phyloP scores from a whole-genome alignment of 2,888 invertebrate species.

The Thereva nobilitata region DNA sequence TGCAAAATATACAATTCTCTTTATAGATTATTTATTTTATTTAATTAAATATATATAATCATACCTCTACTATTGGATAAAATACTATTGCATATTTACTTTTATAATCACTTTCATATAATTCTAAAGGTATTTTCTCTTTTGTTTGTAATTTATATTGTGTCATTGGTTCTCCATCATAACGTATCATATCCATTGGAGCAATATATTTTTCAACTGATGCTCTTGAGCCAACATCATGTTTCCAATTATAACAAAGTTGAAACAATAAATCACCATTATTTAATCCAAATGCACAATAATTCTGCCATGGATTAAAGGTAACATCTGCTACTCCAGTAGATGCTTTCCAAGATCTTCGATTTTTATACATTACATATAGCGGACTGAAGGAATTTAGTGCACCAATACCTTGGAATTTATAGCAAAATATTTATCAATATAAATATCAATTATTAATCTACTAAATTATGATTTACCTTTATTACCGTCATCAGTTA shows the following conservation, averaged over 20 bases:
- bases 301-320: conserved; percentile 47
- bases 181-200: conserved; percentile 45
- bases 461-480: conserved; percentile 45
- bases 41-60: conserved; percentile 6
- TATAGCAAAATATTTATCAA: conserved; percentile 6
- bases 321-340: conserved; percentile 46
- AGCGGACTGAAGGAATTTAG: conserved; percentile 46
- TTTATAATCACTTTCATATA: conserved; percentile 45
- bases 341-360: conserved; percentile 44
- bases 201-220: conserved; percentile 42
- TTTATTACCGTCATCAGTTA: conserved; percentile 46
- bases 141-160: neutral
- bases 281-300: conserved; percentile 45
- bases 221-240: conserved; percentile 29
- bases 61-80: conserved; percentile 44
- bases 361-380: conserved; percentile 40
- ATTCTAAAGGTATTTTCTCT: conserved; percentile 15
- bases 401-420: conserved; percentile 37
- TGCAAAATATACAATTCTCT: conserved; percentile 4
- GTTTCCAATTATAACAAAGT: conserved; percentile 4
- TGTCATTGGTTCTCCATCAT: conserved; percentile 41
- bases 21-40: neutral
- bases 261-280: conserved; percentile 49
- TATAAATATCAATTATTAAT: conserved; percentile 1
- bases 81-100: conserved; percentile 52